Conservation (phyloP, 2,888 invertebrate species). For the Perizoma affinitatum region DNA sequence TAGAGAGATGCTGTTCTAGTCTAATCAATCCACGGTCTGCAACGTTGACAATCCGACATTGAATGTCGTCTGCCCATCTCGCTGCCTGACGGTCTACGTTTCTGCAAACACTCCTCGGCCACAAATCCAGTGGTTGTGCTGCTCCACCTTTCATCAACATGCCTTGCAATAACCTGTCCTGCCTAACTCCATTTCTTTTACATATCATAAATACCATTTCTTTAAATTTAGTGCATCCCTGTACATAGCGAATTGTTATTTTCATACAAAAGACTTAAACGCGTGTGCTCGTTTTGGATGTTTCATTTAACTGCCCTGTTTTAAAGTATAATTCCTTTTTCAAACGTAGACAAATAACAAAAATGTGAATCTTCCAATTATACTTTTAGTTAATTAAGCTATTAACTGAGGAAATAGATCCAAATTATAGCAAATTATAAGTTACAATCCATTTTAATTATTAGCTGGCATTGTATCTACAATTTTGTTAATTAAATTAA, state of each 20-base stretch:
- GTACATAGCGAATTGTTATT: background rate
- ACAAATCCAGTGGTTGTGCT: too few species aligned
- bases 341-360: constrained; percentile 3
- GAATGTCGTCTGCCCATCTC: too few species aligned
- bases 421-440: constrained; percentile 29
- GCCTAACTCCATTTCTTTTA: too few species aligned
- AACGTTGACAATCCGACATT: too few species aligned
- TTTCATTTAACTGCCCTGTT: background rate
- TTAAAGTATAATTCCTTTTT: background rate
- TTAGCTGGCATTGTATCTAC: constrained; percentile 17
- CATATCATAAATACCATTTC: too few species aligned
- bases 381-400: constrained; percentile 25
- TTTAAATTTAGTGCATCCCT: too few species aligned
- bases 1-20: too few species aligned
- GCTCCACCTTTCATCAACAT: too few species aligned
- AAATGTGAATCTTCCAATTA: constrained; percentile 12
- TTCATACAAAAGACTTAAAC: constrained; percentile 35
- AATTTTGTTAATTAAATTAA: constrained; percentile 29
- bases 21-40: too few species aligned
- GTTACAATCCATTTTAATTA: constrained; percentile 27
- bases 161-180: too few species aligned
- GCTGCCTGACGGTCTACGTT: too few species aligned
- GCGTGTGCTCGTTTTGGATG: constrained; percentile 6
- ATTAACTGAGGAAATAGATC: constrained; percentile 31
- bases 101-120: too few species aligned